phyloP scores from a whole-genome alignment of 2,797 vertebrate genomes.

The Natrix natrix region DNA sequence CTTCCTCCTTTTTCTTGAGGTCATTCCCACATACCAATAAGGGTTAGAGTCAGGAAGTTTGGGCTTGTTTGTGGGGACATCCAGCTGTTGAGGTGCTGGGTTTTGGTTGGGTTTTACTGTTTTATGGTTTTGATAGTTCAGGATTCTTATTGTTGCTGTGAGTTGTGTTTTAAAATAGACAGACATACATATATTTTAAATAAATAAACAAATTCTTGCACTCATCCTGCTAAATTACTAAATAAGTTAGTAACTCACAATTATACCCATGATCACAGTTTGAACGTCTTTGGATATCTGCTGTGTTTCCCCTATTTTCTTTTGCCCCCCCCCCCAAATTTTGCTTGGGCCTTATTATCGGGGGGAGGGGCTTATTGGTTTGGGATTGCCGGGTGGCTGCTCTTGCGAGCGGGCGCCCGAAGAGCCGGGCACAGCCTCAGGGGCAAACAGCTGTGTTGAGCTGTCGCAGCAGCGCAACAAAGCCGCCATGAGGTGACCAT shows the following conservation, averaged over 20 bases:
- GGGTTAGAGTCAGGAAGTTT: background rate
- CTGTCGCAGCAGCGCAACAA: too few species aligned
- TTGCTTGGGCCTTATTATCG: too few species aligned
- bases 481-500: too few species aligned
- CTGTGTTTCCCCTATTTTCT: too few species aligned
- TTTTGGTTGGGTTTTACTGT: background rate
- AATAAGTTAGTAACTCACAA: background rate
- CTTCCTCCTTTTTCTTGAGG: background rate
- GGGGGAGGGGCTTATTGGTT: too few species aligned
- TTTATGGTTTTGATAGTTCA: background rate
- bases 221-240: background rate
- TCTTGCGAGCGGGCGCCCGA: too few species aligned
- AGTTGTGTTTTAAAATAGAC: background rate
- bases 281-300: background rate
- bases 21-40: background rate
- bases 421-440: too few species aligned
- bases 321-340: too few species aligned
- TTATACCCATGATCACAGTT: background rate
- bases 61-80: background rate
- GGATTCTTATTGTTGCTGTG: background rate
- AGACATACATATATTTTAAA: background rate
- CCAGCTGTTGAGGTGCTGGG: background rate
- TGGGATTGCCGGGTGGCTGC: too few species aligned
- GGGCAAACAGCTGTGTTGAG: too few species aligned
- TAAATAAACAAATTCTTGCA: background rate